Evolutionary conservation across 92 coral and sea anemone genomes (phyloP), one percentile per base, ranked within the genome.

Genomic region (Umimayanthus kanabou): DNA sequence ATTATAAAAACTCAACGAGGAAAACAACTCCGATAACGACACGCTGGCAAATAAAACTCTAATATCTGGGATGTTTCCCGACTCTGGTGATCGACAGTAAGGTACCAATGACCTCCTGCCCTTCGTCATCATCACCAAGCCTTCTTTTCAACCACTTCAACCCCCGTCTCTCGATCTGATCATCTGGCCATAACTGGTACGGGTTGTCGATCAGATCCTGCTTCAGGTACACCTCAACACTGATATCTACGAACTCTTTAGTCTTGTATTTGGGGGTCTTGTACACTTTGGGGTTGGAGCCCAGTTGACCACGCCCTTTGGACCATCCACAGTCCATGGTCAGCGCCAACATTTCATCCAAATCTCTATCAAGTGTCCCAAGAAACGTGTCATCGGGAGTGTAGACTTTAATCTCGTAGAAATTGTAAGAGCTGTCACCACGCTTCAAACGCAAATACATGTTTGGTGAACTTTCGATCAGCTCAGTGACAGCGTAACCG

Each of bases 291-390:
- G 82, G 82, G 9, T 53, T 29, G 11, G 61, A 29, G 9, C 82
- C 69, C 23, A 79, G 66, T 30, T 53, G 82, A 11, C 82, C 82
- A 50, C 82, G 82, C 23, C 67, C 82, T 28, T 47, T 79, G 5
- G 82, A 79, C 82, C 82, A 79, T 5, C 82, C 82, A 11, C 82
- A 79, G n/a, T 79, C 82, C 82, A 79, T 79, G 11, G 82, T 79
- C 39, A 79, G 69, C 1, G 66, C 82, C 82, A 79, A 13, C 82
- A 79, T 79, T 79, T 79, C 82, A 30, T 79, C 82, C 40, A 79
- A 29, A 15, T 79, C 82, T 50, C 82, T 79, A 57, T 79, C 82
- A 53, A 79, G 82, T 13, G 82, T 79, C 40, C 82, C 82, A 25
- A 79, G 82, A 53, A 79, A 79, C 15, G 82, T 79, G 43, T 79